These are phyloP conservation scores for Drosophila longiperda DNA, from an alignment of 2,888 invertebrate species.

Conservation along the genomic window DNA sequence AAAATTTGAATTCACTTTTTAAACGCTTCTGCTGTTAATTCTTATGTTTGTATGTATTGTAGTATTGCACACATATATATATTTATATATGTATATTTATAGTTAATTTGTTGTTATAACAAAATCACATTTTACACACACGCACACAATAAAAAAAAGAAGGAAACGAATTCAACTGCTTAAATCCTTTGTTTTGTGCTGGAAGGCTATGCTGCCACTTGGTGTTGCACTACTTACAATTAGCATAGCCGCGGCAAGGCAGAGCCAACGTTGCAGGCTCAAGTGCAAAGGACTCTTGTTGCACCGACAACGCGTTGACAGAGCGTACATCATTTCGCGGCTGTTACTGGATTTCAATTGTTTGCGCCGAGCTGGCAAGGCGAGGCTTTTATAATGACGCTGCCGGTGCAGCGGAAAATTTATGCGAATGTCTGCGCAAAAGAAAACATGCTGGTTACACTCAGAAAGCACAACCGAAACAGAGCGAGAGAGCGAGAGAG, in stretches of 20 bases:
- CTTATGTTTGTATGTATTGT: background rate
- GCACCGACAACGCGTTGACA: conserved; percentile 52
- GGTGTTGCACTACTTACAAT: conserved; percentile 79
- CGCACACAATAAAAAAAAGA: conserved; percentile 15
- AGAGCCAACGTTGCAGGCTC: conserved; percentile 62
- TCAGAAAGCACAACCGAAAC: conserved; percentile 10
- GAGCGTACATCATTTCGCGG: conserved; percentile 83
- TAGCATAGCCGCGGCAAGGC: conserved; percentile 65
- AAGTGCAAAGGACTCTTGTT: conserved; percentile 12
- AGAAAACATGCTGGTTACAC: conserved; percentile 53
- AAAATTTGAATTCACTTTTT: background rate
- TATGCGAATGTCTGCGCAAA: conserved; percentile 70
- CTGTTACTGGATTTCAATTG: conserved; percentile 83
- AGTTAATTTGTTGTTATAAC: background rate
- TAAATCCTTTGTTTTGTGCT: conserved; percentile 21
- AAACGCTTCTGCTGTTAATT: background rate
- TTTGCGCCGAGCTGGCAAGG: conserved; percentile 77
- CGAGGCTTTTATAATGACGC: conserved; percentile 84
- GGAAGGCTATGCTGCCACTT: background rate
- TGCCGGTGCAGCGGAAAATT: conserved; percentile 75
- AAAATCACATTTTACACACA: conserved; percentile 17
- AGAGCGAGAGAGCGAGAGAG: background rate
- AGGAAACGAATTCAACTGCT: conserved; percentile 5
- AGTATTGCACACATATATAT: background rate
- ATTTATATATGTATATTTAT: background rate